Conservation (phyloP, 1,140 invertebrate genomes). For the Musca domestica region DNA sequence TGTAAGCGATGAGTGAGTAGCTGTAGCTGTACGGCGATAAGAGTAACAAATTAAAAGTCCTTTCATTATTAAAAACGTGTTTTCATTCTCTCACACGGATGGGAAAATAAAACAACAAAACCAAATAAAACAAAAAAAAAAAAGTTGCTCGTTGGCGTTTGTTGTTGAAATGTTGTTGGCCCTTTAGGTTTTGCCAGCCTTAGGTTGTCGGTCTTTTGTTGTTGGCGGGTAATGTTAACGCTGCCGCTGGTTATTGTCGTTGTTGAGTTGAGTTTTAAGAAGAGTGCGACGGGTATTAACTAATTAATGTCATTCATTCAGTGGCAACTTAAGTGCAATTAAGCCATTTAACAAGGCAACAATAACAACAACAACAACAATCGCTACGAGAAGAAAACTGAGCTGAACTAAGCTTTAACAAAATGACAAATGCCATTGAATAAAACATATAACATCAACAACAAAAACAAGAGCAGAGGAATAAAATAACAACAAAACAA, state of each 20-base stretch:
- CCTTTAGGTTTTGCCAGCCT: background rate
- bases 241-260: background rate
- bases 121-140: too few species aligned
- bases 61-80: conserved; percentile 22
- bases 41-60: conserved; percentile 20
- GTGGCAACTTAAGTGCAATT: conserved; percentile 16
- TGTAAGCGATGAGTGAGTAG: background rate
- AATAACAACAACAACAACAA: too few species aligned
- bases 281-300: background rate
- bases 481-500: too few species aligned
- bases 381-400: background rate
- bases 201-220: conserved; percentile 2
- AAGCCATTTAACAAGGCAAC: conserved; percentile 12
- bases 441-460: background rate
- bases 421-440: conserved; percentile 6
- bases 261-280: background rate
- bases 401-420: conserved; percentile 2
- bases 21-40: background rate
- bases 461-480: too few species aligned
- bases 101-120: too few species aligned
- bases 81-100: background rate
- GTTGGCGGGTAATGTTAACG: background rate
- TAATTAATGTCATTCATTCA: conserved; percentile 19
- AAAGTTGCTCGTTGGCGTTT: background rate
- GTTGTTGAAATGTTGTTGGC: background rate